These are phyloP conservation scores for Siniperca knerii DNA, from an alignment of 2,113 vertebrate genomes.

Conservation along the genomic window DNA sequence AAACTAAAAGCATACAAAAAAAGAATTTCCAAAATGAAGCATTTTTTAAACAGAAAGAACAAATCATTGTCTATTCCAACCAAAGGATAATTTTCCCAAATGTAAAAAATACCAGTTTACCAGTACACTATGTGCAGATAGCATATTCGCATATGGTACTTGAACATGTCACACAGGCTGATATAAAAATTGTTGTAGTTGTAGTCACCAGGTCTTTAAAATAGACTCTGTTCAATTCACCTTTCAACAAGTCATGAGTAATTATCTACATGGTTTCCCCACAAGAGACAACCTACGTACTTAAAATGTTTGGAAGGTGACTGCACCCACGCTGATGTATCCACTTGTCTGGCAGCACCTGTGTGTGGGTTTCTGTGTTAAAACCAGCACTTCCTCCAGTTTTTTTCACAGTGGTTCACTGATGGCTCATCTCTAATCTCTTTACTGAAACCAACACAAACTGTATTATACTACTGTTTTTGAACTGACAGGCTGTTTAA, in stretches of 20 bases:
- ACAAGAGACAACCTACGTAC: constrained; percentile 2
- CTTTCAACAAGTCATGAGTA: not conserved
- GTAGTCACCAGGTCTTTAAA: not conserved
- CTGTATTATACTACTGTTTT: not conserved
- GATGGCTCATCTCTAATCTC: not conserved
- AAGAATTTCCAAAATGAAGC: too few relatives aligned
- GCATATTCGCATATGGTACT: not conserved
- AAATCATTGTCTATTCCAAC: too few relatives aligned
- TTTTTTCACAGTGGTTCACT: not conserved
- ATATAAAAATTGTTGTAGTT: too few relatives aligned
- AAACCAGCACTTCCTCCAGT: not conserved
- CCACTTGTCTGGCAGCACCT: not conserved
- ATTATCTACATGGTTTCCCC: not conserved
- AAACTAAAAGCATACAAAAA: too few relatives aligned
- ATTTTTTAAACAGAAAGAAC: not conserved
- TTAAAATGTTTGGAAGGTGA: constrained; percentile 44
- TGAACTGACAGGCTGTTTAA: not conserved
- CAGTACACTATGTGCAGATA: not conserved
- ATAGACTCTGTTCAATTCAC: not conserved
- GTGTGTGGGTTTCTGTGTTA: constrained; percentile 27
- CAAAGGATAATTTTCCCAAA: too few relatives aligned
- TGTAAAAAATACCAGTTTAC: not conserved
- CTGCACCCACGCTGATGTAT: not conserved
- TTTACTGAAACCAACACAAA: constrained; percentile 1
- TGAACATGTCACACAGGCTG: not conserved